Percentiles rank a stretch among this genome's conserved stretches.
Evolutionary conservation across 2,888 invertebrate genomes (phyloP).

Genomic region (Sinhomidia bicolor): DNA sequence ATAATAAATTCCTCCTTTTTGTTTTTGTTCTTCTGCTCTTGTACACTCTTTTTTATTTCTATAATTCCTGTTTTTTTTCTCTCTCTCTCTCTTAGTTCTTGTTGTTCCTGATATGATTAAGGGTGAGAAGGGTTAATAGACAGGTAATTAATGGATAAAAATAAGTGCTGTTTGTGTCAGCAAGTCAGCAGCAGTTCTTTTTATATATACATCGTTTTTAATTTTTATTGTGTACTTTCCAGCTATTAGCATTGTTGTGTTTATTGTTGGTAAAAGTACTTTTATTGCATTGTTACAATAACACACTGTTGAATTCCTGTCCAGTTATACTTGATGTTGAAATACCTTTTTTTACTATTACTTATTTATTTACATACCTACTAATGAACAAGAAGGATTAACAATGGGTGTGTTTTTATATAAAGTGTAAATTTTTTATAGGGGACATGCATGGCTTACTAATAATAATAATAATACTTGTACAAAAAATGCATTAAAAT

Average conservation of each 20-base stretch:
- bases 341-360: too few species aligned
- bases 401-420: neutral
- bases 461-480: neutral
- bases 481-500: neutral
- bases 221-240: too few species aligned
- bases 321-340: conserved; percentile 13
- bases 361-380: too few species aligned
- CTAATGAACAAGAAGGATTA: neutral
- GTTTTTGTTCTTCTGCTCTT: conserved; percentile 6
- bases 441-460: conserved; percentile 10
- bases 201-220: too few species aligned
- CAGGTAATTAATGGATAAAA: conserved; percentile 80
- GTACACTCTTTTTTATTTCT: too few species aligned
- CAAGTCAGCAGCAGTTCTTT: conserved; percentile 60
- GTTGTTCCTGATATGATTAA: conserved; percentile 57
- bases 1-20: conserved; percentile 27
- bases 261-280: neutral
- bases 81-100: conserved; percentile 21
- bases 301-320: neutral
- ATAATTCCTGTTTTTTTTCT: conserved; percentile 49
- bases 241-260: conserved; percentile 15
- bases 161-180: conserved; percentile 67
- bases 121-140: conserved; percentile 80
- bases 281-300: conserved; percentile 41
- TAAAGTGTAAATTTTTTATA: neutral